Base-by-base conservation (phyloP, 2,888 invertebrate genomes). In the Gnatocerus cornutus region DNA sequence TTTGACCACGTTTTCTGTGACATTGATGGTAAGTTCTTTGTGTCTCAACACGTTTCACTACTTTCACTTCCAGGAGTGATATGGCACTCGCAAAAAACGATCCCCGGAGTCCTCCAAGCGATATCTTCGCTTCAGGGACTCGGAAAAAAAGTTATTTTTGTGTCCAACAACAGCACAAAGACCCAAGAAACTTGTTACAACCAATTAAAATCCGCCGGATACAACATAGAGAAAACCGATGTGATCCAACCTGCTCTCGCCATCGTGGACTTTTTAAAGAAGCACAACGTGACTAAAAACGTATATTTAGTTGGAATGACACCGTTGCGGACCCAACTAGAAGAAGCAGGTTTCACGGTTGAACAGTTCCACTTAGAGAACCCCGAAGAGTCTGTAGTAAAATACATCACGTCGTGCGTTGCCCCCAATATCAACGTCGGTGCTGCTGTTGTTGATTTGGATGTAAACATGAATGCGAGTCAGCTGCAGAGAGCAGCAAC, bases 371-470 rank as follows among this genome's bases (percentile, higher is more conserved):
- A 86, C 52, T 88, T 88, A 9, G 53, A 48, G 4, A 30, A 43
- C 8, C n/a, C 68, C 6, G 70, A 68, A 52, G 76, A 75, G 43
- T 68, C 43, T 6, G 14, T 46, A 1, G n/a, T n/a, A 10, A 30
- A 45, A 14, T 59, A 43, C 7, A 3, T 76, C 0, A 27, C 68
- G 8, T n/a, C 52, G 5, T 50, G 69, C 0, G 66, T 85, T 3
- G 71, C 75, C 37, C 86, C 87, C 43, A 85, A 88, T 65, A 80
- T 81, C 1, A 85, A 86, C 16, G 84, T 89, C 0, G 88, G 89
- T 10, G 89, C 89, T 0, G 88, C 90, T n/a, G 84, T 89, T 0
- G 80, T 88, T 13, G 89, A 89, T 77, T 85, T 87, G 45, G 88
- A 89, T 73, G 81, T 86, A 46, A 85, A 84, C 74, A 78, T 87